Evolutionary conservation across 2,888 invertebrate species (phyloP).

Genomic region (Carterocephalus palaemon): DNA sequence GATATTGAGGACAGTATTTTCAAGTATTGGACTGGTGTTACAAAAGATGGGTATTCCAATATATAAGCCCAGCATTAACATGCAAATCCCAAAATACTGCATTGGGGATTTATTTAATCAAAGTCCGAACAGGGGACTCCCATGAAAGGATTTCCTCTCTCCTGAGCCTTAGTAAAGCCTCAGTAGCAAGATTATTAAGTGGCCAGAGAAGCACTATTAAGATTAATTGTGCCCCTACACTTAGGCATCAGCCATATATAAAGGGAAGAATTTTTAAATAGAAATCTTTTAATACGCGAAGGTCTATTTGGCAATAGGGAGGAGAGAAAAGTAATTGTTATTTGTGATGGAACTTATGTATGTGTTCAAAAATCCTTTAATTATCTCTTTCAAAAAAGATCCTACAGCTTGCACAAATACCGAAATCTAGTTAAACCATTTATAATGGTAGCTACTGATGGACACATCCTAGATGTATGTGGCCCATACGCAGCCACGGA

Average conservation of each 20-base stretch:
- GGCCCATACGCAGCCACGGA: slow-evolving; percentile 10
- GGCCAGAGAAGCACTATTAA: not conserved
- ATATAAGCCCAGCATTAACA: too few relatives aligned
- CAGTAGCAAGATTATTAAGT: not conserved
- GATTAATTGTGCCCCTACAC: not conserved
- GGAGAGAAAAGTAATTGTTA: slow-evolving; percentile 10
- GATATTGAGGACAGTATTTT: too few relatives aligned
- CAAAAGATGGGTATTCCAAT: too few relatives aligned
- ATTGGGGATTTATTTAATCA: not conserved
- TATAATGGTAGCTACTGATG: slow-evolving; percentile 15
- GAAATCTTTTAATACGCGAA: slow-evolving; percentile 1
- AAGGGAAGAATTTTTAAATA: not conserved
- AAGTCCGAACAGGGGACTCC: slow-evolving; percentile 2
- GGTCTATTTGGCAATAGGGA: slow-evolving; percentile 12
- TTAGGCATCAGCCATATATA: slow-evolving; percentile 3
- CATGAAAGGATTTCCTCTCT: not conserved
- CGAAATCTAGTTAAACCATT: slow-evolving; percentile 19
- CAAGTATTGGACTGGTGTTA: too few relatives aligned
- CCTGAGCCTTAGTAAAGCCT: not conserved
- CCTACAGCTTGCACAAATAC: slow-evolving; percentile 18
- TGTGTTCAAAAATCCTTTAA: slow-evolving; percentile 20
- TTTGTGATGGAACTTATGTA: slow-evolving; percentile 20
- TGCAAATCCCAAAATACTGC: not conserved
- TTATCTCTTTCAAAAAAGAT: slow-evolving; percentile 19
- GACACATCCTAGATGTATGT: slow-evolving; percentile 14